A percentile compares a stretch with the other conserved stretches of the same genome.
Evolutionary conservation across 2,888 invertebrate genomes (phyloP).

Genomic region (Eretmocerus hayati): DNA sequence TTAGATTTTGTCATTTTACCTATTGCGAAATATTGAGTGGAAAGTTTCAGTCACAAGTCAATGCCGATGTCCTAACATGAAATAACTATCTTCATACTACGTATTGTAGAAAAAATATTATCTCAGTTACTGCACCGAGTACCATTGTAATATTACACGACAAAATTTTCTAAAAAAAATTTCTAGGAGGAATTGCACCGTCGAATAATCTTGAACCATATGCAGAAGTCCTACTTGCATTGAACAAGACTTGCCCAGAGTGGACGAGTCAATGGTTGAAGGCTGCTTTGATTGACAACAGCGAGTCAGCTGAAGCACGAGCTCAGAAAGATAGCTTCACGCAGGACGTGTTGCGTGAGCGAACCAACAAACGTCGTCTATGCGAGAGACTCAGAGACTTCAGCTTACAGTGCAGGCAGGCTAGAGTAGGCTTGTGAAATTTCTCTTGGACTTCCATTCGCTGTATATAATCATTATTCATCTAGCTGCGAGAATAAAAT

Average conservation of each 20-base stretch:
- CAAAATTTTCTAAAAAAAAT: no score
- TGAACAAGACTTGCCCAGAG: conserved; percentile 64
- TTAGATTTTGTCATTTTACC: no score
- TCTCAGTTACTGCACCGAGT: no score
- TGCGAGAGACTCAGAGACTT: conserved; percentile 32
- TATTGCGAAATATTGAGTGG: no score
- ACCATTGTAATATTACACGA: no score
- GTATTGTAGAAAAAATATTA: no score
- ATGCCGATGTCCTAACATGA: no score
- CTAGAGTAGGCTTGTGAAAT: conserved; percentile 12
- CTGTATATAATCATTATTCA: conserved; percentile 6
- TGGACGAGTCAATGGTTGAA: conserved; percentile 56
- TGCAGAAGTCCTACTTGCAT: conserved; percentile 56
- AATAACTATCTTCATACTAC: no score
- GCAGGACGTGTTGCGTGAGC: conserved; percentile 28
- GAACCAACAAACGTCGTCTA: conserved; percentile 28
- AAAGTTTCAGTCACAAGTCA: no score
- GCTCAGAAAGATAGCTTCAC: conserved; percentile 33
- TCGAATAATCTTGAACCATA: conserved; percentile 56
- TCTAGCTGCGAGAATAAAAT: conserved; percentile 8
- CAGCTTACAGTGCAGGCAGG: conserved; percentile 25
- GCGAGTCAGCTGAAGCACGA: conserved; percentile 24
- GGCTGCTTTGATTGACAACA: conserved; percentile 47
- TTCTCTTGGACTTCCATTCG: background rate
- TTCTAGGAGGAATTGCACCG: conserved; percentile 54